Evolutionary conservation across 2,113 vertebrate genomes (phyloP).

Genomic region (Numida meleagris): DNA sequence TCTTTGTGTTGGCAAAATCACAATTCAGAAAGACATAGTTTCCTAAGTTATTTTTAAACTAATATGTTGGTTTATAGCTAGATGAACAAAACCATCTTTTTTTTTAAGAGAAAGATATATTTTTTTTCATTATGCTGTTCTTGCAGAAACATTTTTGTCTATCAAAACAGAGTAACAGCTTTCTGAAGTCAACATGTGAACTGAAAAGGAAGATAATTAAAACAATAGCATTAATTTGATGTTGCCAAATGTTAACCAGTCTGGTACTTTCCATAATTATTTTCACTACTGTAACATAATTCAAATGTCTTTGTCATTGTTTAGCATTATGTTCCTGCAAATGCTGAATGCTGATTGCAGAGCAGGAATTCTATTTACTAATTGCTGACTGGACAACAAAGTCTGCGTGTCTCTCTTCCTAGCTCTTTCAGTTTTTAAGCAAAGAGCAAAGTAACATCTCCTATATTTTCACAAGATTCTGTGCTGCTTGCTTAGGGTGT

Average conservation of each 20-base stretch:
- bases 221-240: constrained; percentile 23
- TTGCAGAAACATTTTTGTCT: constrained; percentile 43
- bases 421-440: not conserved
- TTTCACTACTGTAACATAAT: constrained; percentile 36
- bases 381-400: not conserved
- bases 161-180: not conserved
- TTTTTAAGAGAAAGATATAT: too few species aligned
- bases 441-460: not conserved
- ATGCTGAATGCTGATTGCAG: not conserved
- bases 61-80: constrained; percentile 59
- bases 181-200: constrained; percentile 34
- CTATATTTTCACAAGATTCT: not conserved
- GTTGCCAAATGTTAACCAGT: constrained; percentile 23
- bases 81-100: constrained; percentile 55
- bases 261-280: constrained; percentile 40
- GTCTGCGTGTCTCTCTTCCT: not conserved
- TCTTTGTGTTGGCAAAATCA: constrained; percentile 75
- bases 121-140: constrained; percentile 11
- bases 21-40: constrained; percentile 73
- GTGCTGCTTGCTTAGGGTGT: not conserved
- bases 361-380: not conserved
- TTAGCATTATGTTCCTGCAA: constrained; percentile 44
- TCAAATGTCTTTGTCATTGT: not conserved
- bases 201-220: constrained; percentile 45
- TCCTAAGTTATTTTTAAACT: constrained; percentile 75